These are phyloP conservation scores for Sarotherodon lohbergeri DNA, from an alignment of 2,113 vertebrate species.

Conservation along the genomic window DNA sequence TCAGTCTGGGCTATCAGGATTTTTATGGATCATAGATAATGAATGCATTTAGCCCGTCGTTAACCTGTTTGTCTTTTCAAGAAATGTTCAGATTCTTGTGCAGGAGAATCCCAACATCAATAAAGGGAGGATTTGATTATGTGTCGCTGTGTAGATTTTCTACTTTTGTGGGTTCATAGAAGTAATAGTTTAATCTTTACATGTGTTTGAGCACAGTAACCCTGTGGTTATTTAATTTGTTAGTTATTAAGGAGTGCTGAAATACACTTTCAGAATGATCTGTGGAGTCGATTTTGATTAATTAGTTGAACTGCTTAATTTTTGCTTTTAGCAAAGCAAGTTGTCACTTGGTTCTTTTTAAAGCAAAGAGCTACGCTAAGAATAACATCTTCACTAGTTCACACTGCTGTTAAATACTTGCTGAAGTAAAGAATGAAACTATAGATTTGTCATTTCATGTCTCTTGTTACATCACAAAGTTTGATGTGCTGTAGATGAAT, in stretches of 20 bases:
- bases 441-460: background rate
- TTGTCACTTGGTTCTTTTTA: background rate
- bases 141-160: background rate
- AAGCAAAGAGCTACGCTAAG: background rate
- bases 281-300: background rate
- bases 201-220: background rate
- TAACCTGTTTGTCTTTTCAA: background rate
- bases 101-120: conserved; percentile 25
- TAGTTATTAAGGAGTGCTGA: background rate
- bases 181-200: background rate
- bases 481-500: background rate
- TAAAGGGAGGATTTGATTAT: conserved; percentile 2
- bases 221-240: background rate
- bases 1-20: conserved; percentile 8
- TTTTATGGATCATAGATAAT: conserved; percentile 21
- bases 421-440: background rate
- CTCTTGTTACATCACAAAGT: background rate
- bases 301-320: background rate
- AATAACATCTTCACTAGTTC: background rate
- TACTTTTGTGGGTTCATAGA: background rate
- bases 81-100: background rate
- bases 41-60: conserved; percentile 17
- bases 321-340: background rate
- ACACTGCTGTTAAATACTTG: background rate
- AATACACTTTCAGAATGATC: background rate